Base-by-base conservation (phyloP, 2,888 invertebrate species). In the Schizaphis graminum region DNA sequence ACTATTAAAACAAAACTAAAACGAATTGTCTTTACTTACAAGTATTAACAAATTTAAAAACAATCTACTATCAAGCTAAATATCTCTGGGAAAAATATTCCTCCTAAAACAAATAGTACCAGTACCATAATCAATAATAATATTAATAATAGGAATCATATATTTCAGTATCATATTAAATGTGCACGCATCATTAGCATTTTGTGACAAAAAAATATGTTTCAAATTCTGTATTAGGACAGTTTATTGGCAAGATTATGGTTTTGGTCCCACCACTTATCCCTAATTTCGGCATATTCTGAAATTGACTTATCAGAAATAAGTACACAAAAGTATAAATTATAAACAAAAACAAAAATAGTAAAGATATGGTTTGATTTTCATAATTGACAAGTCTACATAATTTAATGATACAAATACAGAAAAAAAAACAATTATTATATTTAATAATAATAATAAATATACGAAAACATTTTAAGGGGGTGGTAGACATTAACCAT, bases 71-170 rank as follows among this genome's bases (percentile, higher is more conserved):
- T 90, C 61, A 94, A 94, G 94, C 94, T 91, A 94, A 85, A 89
- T 93, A 84, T 90, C 28, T 67, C 41, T 41, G 61, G 93, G 90
- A 28, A 67, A 93, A 91, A 90, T 87, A 87, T 94, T 94, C 86
- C 86, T 91, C 94, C 86, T 94, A 90, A 85, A 85, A 94, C 84
- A 93, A 89, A 94, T 87, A 86, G 86, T 85, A 94, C 91, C 94
- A 94, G 85, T 94, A 94, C 86, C 94, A 94, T 94, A 94, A 91
- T 94, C 85, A 90, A 94, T 94, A 94, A 88, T 89, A 93, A 86
- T 94, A 94, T 94, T 94, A 94, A 94, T 94, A 94, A 94, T 94
- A 94, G 94, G 94, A 94, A 94, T 94, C 94, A 94, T 94, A 91
- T 91, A 94, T 94, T 91, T 94, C 94, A 94, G 67, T 94, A 94